Percentiles rank a stretch among this genome's conserved stretches.
Conservation (phyloP, 2,113 vertebrate species). For the Lepidothrix coronata region DNA sequence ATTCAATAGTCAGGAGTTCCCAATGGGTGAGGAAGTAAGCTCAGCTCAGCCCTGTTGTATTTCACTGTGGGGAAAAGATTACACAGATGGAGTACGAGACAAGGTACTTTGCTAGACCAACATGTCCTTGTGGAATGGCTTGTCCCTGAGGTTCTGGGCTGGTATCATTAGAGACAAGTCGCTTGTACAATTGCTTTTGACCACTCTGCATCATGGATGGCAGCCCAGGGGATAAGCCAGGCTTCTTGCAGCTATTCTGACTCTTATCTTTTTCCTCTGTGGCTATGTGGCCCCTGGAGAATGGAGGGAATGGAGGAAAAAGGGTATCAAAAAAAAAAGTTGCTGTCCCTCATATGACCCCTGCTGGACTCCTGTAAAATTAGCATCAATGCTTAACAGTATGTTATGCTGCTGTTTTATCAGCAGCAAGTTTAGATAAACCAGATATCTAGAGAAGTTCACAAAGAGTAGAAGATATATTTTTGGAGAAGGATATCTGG, state of each 20-base stretch:
- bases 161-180: not conserved
- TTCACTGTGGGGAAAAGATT: not conserved
- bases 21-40: not conserved
- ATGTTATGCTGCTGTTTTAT: not conserved
- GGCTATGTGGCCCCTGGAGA: not conserved
- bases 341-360: not conserved
- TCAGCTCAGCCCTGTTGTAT: not conserved
- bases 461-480: not conserved
- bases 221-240: not conserved
- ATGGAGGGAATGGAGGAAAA: not conserved
- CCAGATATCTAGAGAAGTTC: not conserved
- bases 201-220: not conserved
- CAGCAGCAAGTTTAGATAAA: not conserved
- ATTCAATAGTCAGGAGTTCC: not conserved
- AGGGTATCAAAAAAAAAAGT: not conserved
- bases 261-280: not conserved
- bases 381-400: not conserved
- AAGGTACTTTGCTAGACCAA: not conserved
- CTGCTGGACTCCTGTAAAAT: not conserved
- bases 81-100: not conserved
- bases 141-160: not conserved
- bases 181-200: not conserved
- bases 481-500: not conserved
- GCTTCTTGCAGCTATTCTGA: not conserved
- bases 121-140: rapidly evolving